phyloP scores from a whole-genome alignment of 1,140 invertebrate species.

The Helicoverpa armigera region DNA sequence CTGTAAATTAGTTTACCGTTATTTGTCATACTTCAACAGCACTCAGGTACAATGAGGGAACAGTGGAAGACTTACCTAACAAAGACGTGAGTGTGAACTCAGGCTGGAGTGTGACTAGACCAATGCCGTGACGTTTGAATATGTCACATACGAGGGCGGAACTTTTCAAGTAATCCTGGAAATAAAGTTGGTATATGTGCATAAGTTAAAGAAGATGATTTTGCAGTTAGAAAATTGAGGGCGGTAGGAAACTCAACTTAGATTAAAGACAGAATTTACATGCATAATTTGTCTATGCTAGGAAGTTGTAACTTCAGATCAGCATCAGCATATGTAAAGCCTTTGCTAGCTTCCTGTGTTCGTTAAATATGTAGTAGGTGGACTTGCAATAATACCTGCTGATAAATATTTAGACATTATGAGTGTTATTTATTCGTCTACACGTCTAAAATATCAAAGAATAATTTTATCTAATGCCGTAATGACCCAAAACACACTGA shows the following conservation, averaged over 20 bases:
- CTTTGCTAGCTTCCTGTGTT: too few species aligned
- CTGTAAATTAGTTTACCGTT: constrained; percentile 56
- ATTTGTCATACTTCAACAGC: neutral
- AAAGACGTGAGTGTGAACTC: constrained; percentile 88
- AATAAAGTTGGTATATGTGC: neutral
- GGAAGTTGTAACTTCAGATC: neutral
- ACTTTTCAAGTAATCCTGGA: constrained; percentile 88
- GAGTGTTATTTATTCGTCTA: too few species aligned
- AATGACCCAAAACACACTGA: too few species aligned
- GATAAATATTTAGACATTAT: too few species aligned
- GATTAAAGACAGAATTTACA: neutral
- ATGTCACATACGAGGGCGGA: constrained; percentile 89
- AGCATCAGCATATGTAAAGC: neutral
- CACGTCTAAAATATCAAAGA: too few species aligned
- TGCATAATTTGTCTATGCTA: neutral
- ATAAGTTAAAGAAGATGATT: neutral
- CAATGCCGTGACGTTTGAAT: constrained; percentile 91
- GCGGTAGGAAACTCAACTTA: neutral
- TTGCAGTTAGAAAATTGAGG: neutral
- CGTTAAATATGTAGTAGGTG: neutral
- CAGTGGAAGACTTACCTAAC: constrained; percentile 60
- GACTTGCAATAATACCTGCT: too few species aligned
- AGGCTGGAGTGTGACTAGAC: constrained; percentile 92
- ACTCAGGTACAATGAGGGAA: too few species aligned
- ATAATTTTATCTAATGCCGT: too few species aligned